Percentiles rank a stretch among this genome's conserved stretches.
phyloP scores from a whole-genome alignment of 2,888 invertebrate species.

The Tromatobia lineatoria region DNA sequence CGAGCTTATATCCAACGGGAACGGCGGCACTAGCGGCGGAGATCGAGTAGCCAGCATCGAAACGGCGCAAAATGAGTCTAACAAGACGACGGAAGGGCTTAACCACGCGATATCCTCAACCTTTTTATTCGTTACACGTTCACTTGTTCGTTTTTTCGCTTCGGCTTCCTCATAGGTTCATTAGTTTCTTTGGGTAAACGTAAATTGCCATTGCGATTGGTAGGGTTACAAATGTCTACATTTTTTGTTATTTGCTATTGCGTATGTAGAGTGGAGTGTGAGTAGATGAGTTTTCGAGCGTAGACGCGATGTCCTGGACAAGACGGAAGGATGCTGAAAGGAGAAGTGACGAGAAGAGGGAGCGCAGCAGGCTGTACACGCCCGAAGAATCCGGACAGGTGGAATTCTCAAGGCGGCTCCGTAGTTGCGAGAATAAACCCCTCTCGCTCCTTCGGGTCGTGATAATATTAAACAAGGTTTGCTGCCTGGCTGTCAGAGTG shows the following conservation, averaged over 20 bases:
- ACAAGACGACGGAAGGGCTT: not conserved
- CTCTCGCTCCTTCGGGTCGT: constrained; percentile 38
- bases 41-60: constrained; percentile 22
- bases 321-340: not conserved
- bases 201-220: no score
- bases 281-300: no score
- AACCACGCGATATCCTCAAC: no score
- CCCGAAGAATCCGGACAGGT: constrained; percentile 67
- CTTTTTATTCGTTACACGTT: no score
- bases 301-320: not conserved
- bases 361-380: constrained; percentile 34
- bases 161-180: no score
- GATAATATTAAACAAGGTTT: constrained; percentile 63
- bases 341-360: constrained; percentile 1
- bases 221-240: no score
- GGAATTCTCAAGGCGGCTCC: constrained; percentile 62
- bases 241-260: no score
- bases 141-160: no score
- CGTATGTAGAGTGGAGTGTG: no score
- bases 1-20: constrained; percentile 11
- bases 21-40: constrained; percentile 9
- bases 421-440: constrained; percentile 29
- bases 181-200: no score
- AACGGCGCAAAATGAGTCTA: constrained; percentile 7
- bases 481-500: constrained; percentile 51